phyloP scores from a whole-genome alignment of 2,888 invertebrate genomes.

The Erannis defoliaria region DNA sequence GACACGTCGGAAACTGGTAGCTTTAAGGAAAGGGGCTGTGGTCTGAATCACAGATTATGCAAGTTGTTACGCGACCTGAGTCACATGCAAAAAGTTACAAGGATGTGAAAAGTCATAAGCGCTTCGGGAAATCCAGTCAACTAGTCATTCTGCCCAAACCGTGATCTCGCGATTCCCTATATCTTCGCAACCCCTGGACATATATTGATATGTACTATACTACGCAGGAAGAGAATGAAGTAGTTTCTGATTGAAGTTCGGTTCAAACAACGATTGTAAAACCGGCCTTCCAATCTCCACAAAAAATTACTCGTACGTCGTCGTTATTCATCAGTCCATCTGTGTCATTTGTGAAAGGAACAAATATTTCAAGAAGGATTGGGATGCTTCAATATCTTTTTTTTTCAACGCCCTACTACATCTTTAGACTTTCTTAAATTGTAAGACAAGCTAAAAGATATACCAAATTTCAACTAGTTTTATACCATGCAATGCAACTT shows the following conservation, averaged over 20 bases:
- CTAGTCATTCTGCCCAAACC: too few species aligned
- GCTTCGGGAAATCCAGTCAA: neutral
- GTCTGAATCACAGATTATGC: conserved; percentile 1
- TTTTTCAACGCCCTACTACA: neutral
- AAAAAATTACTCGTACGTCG: too few species aligned
- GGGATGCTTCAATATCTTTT: neutral
- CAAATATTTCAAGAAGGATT: neutral
- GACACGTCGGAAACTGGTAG: conserved; percentile 13
- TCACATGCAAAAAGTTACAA: neutral
- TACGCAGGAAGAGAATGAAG: too few species aligned
- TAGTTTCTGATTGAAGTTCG: too few species aligned
- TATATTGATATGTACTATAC: too few species aligned
- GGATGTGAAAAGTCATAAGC: conserved; percentile 8
- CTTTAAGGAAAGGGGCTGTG: conserved; percentile 14
- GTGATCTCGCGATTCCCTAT: too few species aligned
- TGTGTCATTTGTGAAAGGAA: too few species aligned
- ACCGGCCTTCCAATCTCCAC: too few species aligned
- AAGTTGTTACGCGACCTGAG: neutral
- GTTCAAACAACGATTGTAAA: too few species aligned
- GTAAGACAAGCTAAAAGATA: neutral
- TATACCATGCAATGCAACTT: neutral
- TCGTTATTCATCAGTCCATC: too few species aligned
- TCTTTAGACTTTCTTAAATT: neutral
- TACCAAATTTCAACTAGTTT: neutral
- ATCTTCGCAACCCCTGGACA: too few species aligned